Base-by-base conservation (phyloP, 2,113 vertebrate genomes). In the Notiomystis cincta region DNA sequence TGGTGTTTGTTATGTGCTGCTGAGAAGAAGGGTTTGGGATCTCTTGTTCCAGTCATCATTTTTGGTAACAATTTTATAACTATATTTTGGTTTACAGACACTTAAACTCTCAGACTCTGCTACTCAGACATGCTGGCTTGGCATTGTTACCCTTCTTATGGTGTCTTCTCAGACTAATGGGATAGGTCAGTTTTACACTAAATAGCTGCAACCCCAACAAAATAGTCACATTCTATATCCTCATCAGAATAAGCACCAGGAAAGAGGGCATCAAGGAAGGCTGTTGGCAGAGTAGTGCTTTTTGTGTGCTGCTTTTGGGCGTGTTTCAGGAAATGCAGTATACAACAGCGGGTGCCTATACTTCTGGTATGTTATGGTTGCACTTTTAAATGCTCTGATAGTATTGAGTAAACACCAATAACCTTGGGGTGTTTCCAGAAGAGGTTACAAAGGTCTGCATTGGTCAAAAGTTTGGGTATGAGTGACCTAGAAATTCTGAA, bases 141-240 rank as follows among this genome's bases (percentile, higher is more conserved):
- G 40, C 50, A n/a, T 38, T 76, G 54, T 25, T 87, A 35, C 44
- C 51, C 89, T 87, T 37, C 42, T 37, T 76, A 9, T 24, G 9
- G 17, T 72, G 23, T 66, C 51, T 60, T 84, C 35, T 88, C 28
- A 73, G 54, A 14, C 45, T 60, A 22, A 44, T 31, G 28, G 27
- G 38, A 7, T 79, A 64, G 65, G 10, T 60, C 60, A 73, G 51
- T 66, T 67, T 77, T 93, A 25, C 35, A 50, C 18, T 82, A 33
- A 48, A 23, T 35, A 54, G 37, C 35, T 82, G 70, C 35, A 66
- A 25, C 11, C 40, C 8, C 30, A 48, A 12, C 13, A 94, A 21
- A 48, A 75, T 6, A 50, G 40, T 19, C 1, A 0, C 48, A 10
- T 45, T 5, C 6, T 65, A 6, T 58, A 1, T 86, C 7, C 2